Evolutionary conservation across 1,140 invertebrate species (phyloP), one percentile per base, ranked within the genome.

Genomic region (Bombus pyrosoma): DNA sequence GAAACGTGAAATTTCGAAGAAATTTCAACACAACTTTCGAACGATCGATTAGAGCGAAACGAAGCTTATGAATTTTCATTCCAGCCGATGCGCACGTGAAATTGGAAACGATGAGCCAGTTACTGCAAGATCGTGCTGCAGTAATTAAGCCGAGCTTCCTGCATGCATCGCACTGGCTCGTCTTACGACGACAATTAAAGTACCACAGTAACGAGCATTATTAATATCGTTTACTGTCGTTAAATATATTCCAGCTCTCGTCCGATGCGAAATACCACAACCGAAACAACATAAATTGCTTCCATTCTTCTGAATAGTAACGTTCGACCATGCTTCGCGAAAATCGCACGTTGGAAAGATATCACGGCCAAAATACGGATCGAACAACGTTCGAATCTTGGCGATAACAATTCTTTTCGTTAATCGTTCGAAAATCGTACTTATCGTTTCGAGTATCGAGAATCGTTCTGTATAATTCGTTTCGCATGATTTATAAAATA

Each of bases 111-210:
- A 71, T 6, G 37, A 81, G 64, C 41, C 53, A 59, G 47, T 86
- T 82, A 41, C 85, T 72, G 85, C 85, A 83, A 77, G 81, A 83
- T 79, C 41, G 37, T 47, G 76, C 76, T 59, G 82, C 83, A 85
- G 83, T 85, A 79, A 85, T 85, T 87, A 85, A 87, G 75, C 57
- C 37, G 37, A 22, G 32, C 9, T 37, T 43, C 53, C 39, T 59
- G 64, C 59, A 84, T 53, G 57, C 82, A 77, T 41, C 64, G 66
- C 1, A 13, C 59, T 62, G 18, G 37, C 37, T 34, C 59, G 83
- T 34, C 77, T 64, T 28, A 32, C 32, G 15, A 22, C 72, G 82
- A 43, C 83, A 43, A 85, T 85, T 85, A 85, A 72, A 85, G 76
- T 64, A 47, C 2, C 83, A 43, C 68, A 43, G 25, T 80, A 85